phyloP scores from a whole-genome alignment of 1,140 invertebrate genomes.

The Pachypsylla venusta region DNA sequence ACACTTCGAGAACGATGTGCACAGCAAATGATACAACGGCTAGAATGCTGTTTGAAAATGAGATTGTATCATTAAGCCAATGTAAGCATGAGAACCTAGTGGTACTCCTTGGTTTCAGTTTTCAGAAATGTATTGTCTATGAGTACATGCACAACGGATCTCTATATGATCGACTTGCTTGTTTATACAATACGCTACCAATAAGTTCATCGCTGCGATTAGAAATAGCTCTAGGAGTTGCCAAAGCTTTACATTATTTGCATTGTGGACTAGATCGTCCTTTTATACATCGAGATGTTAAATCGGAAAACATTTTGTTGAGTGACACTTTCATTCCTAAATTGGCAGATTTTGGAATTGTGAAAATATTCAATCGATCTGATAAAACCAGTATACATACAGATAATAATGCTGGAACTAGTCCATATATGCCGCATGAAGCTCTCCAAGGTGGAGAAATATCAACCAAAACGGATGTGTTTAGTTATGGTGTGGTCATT shows the following conservation, averaged over 20 bases:
- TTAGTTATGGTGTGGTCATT: constrained; percentile 56
- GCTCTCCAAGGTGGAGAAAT: constrained; percentile 50
- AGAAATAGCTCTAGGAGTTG: constrained; percentile 41
- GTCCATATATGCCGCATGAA: constrained; percentile 61
- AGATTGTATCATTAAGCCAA: constrained; percentile 14
- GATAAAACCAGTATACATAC: constrained; percentile 34
- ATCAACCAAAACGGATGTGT: constrained; percentile 56
- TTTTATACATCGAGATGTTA: constrained; percentile 57
- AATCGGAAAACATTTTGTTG: constrained; percentile 58
- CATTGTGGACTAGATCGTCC: constrained; percentile 38
- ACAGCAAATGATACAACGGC: background rate
- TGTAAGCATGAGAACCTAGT: constrained; percentile 38
- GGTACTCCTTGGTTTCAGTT: constrained; percentile 47
- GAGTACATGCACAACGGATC: constrained; percentile 51
- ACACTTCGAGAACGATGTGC: background rate
- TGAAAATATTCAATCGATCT: constrained; percentile 35
- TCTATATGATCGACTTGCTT: constrained; percentile 41
- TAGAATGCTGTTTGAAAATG: constrained; percentile 17
- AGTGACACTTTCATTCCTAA: constrained; percentile 45
- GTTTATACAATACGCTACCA: constrained; percentile 27
- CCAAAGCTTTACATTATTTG: constrained; percentile 43
- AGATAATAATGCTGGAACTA: constrained; percentile 46
- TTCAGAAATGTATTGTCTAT: constrained; percentile 47
- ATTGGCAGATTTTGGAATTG: constrained; percentile 58
- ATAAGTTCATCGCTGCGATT: constrained; percentile 37